A percentile compares a stretch with the other conserved stretches of the same genome.
Conservation (phyloP, 2,113 vertebrate genomes). For the Tachysurus vachellii region DNA sequence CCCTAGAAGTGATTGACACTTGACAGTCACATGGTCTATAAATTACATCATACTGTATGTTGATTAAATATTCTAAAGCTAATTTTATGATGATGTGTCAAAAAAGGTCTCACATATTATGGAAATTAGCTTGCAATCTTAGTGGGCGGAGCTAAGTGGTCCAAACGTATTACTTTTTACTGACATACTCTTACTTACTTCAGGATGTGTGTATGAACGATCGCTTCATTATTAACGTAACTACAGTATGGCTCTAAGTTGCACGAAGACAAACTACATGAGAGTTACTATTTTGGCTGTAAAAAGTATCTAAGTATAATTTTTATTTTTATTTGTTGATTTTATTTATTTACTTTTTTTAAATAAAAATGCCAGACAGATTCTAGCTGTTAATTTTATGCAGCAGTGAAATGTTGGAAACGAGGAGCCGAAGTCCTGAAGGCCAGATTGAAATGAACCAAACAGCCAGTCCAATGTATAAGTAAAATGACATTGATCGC, state of each 20-base stretch:
- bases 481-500: slow-evolving; percentile 64
- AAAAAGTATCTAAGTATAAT: too few species aligned
- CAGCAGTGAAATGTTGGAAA: not conserved
- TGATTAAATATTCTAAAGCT: not conserved
- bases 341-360: too few species aligned
- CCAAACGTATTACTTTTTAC: not conserved
- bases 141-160: not conserved
- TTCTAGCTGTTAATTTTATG: not conserved
- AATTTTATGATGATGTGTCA: not conserved
- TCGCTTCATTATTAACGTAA: too few species aligned
- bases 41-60: not conserved
- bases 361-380: not conserved
- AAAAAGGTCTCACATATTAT: not conserved
- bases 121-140: not conserved
- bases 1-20: not conserved
- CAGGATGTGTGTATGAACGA: not conserved
- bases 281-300: not conserved
- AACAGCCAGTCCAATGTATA: slow-evolving; percentile 50
- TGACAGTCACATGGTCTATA: not conserved
- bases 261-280: not conserved
- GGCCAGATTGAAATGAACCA: slow-evolving; percentile 32
- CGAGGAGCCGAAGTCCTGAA: slow-evolving; percentile 26
- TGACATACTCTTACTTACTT: not conserved
- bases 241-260: not conserved
- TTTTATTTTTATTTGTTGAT: too few species aligned